These are phyloP conservation scores for Dryadula phaetusa DNA, from an alignment of 2,888 invertebrate species.

Conservation along the genomic window DNA sequence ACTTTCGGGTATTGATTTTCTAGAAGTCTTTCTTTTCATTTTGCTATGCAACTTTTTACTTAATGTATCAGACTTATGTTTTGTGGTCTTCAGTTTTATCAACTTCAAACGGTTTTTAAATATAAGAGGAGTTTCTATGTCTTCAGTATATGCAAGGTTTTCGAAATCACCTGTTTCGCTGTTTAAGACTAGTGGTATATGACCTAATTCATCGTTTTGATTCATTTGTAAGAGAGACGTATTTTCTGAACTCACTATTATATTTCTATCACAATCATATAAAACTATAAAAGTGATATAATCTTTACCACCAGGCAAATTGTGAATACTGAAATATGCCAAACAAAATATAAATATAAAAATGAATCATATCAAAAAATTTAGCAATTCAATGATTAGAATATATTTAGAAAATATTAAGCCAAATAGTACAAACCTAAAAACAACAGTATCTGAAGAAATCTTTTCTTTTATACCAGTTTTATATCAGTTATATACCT, in stretches of 20 bases:
- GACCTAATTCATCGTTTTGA: not conserved
- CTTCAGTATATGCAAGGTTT: not conserved
- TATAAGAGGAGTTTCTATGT: not conserved
- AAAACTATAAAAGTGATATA: not conserved
- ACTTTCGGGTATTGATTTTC: conserved; percentile 4
- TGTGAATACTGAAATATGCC: not conserved
- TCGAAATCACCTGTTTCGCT: not conserved
- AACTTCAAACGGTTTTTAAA: not conserved
- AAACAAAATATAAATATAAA: not conserved
- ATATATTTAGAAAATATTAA: not conserved
- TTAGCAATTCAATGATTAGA: not conserved
- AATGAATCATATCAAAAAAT: not conserved
- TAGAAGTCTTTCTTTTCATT: not conserved
- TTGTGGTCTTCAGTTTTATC: not conserved
- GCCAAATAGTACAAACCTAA: not conserved
- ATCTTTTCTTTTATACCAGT: not conserved
- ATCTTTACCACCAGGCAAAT: not conserved
- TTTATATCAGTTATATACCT: not conserved
- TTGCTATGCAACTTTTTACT: not conserved
- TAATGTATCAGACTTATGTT: not conserved
- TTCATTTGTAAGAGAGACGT: not conserved
- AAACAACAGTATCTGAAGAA: not conserved
- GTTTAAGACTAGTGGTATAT: not conserved
- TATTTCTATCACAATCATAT: not conserved
- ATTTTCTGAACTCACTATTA: not conserved